A percentile compares a stretch with the other conserved stretches of the same genome.
These are phyloP conservation scores for Gasterosteus aculeatus DNA, from an alignment of 2,113 vertebrate genomes.

Conservation along the genomic window DNA sequence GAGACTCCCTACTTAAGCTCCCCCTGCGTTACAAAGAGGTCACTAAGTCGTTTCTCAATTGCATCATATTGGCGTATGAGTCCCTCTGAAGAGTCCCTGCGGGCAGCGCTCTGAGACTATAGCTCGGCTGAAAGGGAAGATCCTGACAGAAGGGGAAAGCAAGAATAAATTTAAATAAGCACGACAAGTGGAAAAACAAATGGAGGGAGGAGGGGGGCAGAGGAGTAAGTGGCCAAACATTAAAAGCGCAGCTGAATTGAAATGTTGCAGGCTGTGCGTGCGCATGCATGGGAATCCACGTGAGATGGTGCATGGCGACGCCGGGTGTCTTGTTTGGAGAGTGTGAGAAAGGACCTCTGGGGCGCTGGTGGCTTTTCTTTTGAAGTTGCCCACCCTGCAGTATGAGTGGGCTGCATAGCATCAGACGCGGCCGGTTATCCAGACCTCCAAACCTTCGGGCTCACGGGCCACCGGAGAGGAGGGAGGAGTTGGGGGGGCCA, in stretches of 20 bases:
- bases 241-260: constrained; percentile 73
- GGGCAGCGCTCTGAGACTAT: constrained; percentile 36
- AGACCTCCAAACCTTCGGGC: constrained; percentile 70
- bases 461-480: constrained; percentile 63
- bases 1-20: constrained; percentile 46
- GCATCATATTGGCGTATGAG: constrained; percentile 51
- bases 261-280: constrained; percentile 52
- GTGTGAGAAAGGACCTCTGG: constrained; percentile 56
- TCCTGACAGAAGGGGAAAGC: constrained; percentile 39
- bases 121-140: constrained; percentile 28
- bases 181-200: constrained; percentile 70
- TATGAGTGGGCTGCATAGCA: constrained; percentile 71
- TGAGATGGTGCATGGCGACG: constrained; percentile 22
- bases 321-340: constrained; percentile 20
- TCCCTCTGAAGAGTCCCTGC: constrained; percentile 46
- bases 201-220: constrained; percentile 22
- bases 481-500: neutral
- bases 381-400: constrained; percentile 74
- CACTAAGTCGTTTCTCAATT: constrained; percentile 65
- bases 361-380: constrained; percentile 66
- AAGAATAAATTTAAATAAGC: constrained; percentile 73
- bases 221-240: constrained; percentile 60
- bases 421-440: constrained; percentile 75
- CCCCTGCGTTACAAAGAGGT: constrained; percentile 54
- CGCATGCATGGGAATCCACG: constrained; percentile 33